These are phyloP conservation scores for Lycaon pictus DNA, from an alignment of 2,113 vertebrate species.

Conservation along the genomic window DNA sequence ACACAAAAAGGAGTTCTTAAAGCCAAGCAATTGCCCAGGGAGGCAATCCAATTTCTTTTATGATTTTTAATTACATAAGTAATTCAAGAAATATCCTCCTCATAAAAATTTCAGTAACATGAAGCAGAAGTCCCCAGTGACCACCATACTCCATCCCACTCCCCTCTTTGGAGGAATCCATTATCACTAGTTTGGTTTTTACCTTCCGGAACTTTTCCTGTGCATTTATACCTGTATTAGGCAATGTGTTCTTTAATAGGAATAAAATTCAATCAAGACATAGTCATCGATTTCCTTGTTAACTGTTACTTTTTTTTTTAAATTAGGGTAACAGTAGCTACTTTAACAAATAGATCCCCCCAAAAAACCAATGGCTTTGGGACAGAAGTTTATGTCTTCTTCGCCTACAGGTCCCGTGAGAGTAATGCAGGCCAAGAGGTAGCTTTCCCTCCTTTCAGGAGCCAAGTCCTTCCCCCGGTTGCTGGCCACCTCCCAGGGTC, in stretches of 20 bases:
- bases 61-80: constrained; percentile 72
- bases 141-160: background rate
- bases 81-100: constrained; percentile 68
- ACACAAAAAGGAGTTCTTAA: constrained; percentile 49
- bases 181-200: background rate
- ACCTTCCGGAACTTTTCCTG: background rate
- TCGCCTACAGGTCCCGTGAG: background rate
- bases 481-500: too few relatives aligned
- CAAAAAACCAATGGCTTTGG: background rate
- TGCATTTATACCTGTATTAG: background rate
- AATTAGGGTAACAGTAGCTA: background rate
- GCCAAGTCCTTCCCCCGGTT: background rate
- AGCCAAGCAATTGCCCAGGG: constrained; percentile 39
- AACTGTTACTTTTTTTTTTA: background rate
- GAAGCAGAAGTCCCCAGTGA: constrained; percentile 18
- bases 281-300: background rate
- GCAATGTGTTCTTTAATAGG: background rate
- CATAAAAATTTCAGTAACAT: constrained; percentile 60
- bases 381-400: background rate
- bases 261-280: background rate
- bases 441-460: background rate
- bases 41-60: constrained; percentile 65
- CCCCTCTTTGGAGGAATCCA: background rate
- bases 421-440: too few relatives aligned
- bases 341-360: background rate